Evolutionary conservation across 2,797 vertebrate genomes (phyloP).

Genomic region (Mallotus villosus): DNA sequence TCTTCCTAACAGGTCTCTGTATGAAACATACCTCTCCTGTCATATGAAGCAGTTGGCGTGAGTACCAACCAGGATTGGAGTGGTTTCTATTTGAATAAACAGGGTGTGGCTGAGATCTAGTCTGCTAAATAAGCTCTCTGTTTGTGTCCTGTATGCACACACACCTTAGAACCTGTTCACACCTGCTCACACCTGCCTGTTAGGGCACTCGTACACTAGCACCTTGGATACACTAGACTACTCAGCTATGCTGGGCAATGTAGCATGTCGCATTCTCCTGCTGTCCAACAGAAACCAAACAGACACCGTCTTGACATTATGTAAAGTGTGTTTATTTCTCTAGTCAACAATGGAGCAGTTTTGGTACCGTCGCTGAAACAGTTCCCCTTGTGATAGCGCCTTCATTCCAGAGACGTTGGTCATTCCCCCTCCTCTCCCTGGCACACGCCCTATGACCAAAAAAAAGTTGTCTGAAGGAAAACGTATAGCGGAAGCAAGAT

Average conservation of each 20-base stretch:
- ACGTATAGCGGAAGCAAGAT: constrained; percentile 73
- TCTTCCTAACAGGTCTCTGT: not conserved
- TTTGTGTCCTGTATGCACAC: not conserved
- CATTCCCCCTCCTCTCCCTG: constrained; percentile 40
- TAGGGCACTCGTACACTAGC: not conserved
- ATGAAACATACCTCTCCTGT: not conserved
- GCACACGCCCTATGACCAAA: constrained; percentile 73
- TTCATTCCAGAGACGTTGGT: constrained; percentile 5
- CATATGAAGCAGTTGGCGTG: not conserved
- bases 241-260: too few species aligned
- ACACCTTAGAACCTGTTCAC: not conserved
- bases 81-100: constrained; percentile 5
- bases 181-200: constrained; percentile 2
- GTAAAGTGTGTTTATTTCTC: not conserved
- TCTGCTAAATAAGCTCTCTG: not conserved
- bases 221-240: not conserved
- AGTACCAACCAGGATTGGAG: not conserved
- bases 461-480: constrained; percentile 58
- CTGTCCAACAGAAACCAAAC: not conserved
- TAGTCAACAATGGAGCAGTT: not conserved
- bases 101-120: constrained; percentile 19
- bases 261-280: not conserved
- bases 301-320: too few species aligned
- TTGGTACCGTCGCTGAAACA: too few species aligned
- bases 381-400: not conserved